Conservation (phyloP, 2,113 vertebrate genomes). For the Ifrita kowaldi region DNA sequence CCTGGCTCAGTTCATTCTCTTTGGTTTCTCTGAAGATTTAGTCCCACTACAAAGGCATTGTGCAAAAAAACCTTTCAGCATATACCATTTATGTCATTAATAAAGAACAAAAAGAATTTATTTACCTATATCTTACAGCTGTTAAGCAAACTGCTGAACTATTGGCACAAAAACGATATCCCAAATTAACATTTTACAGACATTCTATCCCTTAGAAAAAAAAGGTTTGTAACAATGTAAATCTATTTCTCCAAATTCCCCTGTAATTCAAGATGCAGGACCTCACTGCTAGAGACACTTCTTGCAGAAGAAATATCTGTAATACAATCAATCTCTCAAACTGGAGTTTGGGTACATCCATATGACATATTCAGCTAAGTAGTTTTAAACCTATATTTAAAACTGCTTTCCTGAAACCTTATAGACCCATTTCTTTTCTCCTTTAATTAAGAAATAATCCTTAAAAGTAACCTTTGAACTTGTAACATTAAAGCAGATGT, state of each 20-base stretch:
- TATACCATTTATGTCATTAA: not conserved
- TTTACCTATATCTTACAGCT: not conserved
- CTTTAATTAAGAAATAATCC: slow-evolving; percentile 53
- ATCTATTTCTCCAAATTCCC: not conserved
- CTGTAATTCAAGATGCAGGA: not conserved
- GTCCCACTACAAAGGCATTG: not conserved
- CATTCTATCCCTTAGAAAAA: not conserved
- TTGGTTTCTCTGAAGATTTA: not conserved
- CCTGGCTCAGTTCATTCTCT: not conserved
- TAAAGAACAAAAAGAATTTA: not conserved
- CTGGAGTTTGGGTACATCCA: not conserved
- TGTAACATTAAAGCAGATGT: slow-evolving; percentile 26
- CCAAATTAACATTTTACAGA: not conserved
- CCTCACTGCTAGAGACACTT: not conserved
- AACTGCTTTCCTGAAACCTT: not conserved
- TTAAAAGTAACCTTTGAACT: slow-evolving; percentile 24
- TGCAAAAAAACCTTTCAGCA: not conserved
- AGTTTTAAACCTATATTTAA: not conserved
- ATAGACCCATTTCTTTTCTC: not conserved
- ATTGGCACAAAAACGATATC: not conserved
- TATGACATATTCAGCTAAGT: not conserved
- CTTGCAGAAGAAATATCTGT: not conserved
- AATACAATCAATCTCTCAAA: not conserved
- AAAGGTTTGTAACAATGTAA: not conserved
- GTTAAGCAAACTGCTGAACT: not conserved